These are phyloP conservation scores for Hippocampus kuda DNA, from an alignment of 2,797 vertebrate genomes.

Conservation along the genomic window DNA sequence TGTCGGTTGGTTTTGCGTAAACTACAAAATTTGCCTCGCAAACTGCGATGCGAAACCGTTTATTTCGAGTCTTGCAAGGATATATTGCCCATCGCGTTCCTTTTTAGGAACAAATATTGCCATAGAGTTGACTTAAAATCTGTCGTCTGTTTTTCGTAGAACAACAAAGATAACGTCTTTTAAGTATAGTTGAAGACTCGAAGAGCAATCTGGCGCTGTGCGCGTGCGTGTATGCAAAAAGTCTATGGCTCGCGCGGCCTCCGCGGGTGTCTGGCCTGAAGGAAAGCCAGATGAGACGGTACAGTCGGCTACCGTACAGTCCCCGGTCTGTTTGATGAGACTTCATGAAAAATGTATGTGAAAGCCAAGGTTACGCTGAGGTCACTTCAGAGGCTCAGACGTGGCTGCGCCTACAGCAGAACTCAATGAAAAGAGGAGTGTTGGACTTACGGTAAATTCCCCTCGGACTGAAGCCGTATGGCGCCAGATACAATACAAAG, in stretches of 20 bases:
- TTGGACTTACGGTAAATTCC: background rate
- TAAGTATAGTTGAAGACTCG: constrained; percentile 29
- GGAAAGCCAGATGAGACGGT: constrained; percentile 50
- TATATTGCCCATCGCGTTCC: background rate
- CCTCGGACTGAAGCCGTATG: background rate
- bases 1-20: too few species aligned
- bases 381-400: constrained; percentile 57
- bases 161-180: constrained; percentile 25
- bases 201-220: constrained; percentile 30
- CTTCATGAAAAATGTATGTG: constrained; percentile 67
- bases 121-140: background rate
- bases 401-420: constrained; percentile 21
- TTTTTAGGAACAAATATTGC: background rate
- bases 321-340: constrained; percentile 56
- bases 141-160: constrained; percentile 37
- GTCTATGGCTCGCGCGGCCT: constrained; percentile 11
- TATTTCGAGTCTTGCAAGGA: background rate
- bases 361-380: constrained; percentile 60
- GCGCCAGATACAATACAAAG: background rate
- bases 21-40: too few species aligned
- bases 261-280: constrained; percentile 42
- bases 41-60: too few species aligned
- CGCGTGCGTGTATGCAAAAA: constrained; percentile 7
- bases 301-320: constrained; percentile 32
- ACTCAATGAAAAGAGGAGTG: constrained; percentile 21